Evolutionary conservation across 2,888 invertebrate species (phyloP).

Genomic region (Tachina lurida): DNA sequence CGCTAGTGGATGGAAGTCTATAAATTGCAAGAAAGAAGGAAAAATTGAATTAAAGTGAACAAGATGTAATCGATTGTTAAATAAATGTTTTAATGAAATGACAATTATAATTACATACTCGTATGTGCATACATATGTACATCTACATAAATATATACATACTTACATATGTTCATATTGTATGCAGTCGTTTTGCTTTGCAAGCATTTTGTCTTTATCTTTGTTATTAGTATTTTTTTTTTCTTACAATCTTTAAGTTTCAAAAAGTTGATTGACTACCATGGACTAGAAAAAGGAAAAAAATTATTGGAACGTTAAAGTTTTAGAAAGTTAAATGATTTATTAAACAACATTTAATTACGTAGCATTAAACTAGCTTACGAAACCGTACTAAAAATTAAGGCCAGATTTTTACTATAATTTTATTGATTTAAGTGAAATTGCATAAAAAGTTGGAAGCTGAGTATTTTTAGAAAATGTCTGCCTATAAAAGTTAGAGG

Average conservation of each 20-base stretch:
- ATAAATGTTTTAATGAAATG: slow-evolving; percentile 46
- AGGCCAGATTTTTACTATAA: too few species aligned
- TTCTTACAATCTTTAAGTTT: slow-evolving; percentile 17
- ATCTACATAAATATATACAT: too few species aligned
- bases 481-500: too few species aligned
- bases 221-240: neutral
- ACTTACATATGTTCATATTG: too few species aligned
- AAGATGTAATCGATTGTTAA: slow-evolving; percentile 52
- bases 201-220: neutral
- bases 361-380: neutral
- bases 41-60: slow-evolving; percentile 42
- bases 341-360: neutral
- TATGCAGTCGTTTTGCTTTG: slow-evolving; percentile 15
- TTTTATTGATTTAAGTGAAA: too few species aligned
- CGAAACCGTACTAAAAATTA: neutral
- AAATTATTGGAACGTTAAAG: slow-evolving; percentile 52
- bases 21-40: slow-evolving; percentile 39
- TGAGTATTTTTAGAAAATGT: too few species aligned
- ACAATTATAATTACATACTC: slow-evolving; percentile 24
- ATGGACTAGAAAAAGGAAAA: slow-evolving; percentile 15
- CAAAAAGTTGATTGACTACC: slow-evolving; percentile 21
- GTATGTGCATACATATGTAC: too few species aligned
- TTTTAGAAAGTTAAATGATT: slow-evolving; percentile 63
- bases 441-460: too few species aligned
- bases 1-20: slow-evolving; percentile 78